Evolutionary conservation across 2,113 vertebrate genomes (phyloP).

Genomic region (Brachionichthys hirsutus): DNA sequence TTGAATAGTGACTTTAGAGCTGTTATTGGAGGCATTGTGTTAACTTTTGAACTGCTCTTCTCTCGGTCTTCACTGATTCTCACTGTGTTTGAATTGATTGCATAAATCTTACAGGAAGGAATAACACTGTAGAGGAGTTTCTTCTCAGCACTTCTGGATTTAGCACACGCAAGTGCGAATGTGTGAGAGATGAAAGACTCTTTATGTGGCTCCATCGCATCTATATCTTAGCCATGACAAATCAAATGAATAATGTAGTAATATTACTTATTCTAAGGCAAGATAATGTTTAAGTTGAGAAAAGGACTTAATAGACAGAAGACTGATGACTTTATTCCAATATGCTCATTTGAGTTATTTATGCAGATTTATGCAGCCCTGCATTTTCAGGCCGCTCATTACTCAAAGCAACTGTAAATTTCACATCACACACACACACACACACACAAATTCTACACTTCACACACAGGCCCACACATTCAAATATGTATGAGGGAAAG

Average conservation of each 20-base stretch:
- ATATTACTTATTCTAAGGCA: slow-evolving; percentile 30
- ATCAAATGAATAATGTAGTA: slow-evolving; percentile 61
- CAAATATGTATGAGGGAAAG: slow-evolving; percentile 16
- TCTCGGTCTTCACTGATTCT: slow-evolving; percentile 39
- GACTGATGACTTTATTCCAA: slow-evolving; percentile 52
- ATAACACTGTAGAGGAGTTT: slow-evolving; percentile 23
- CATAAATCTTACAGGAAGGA: slow-evolving; percentile 38
- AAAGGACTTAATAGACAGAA: slow-evolving; percentile 41
- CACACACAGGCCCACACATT: slow-evolving; percentile 25
- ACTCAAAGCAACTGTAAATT: slow-evolving; percentile 57
- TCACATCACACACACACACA: slow-evolving; percentile 18
- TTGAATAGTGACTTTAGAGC: slow-evolving; percentile 28
- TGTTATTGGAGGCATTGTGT: slow-evolving; percentile 40
- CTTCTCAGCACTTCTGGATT: slow-evolving; percentile 34
- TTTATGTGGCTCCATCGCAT: slow-evolving; percentile 16
- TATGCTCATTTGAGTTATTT: slow-evolving; percentile 38
- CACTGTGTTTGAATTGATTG: slow-evolving; percentile 46
- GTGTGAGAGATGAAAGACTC: slow-evolving; percentile 1
- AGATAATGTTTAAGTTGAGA: slow-evolving; percentile 24
- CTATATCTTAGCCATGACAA: slow-evolving; percentile 33
- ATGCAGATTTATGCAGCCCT: slow-evolving; percentile 61
- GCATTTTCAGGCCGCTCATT: slow-evolving; percentile 36
- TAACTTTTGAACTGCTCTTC: slow-evolving; percentile 42
- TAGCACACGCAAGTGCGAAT: slow-evolving; percentile 4
- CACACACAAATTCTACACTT: slow-evolving; percentile 36